A percentile compares a stretch with the other conserved stretches of the same genome.
Evolutionary conservation across 2,797 vertebrate genomes (phyloP).

Genomic region (Typhlichthys subterraneus): DNA sequence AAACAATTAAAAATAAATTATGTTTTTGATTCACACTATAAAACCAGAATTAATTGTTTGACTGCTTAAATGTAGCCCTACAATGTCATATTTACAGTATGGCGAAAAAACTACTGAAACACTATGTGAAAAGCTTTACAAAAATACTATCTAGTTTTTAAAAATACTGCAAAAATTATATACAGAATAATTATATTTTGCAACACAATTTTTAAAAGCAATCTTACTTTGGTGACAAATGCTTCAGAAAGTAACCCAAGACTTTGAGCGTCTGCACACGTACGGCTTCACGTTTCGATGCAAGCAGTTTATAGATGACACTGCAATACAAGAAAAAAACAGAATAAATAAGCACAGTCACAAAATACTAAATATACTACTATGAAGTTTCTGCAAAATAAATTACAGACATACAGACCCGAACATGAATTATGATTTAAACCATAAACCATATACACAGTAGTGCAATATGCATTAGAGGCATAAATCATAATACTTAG

Average conservation of each 20-base stretch:
- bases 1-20: too few species aligned
- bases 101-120: too few species aligned
- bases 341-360: background rate
- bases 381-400: background rate
- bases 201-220: too few species aligned
- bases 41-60: background rate
- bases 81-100: slow-evolving; percentile 1
- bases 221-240: slow-evolving; percentile 79
- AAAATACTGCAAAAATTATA: background rate
- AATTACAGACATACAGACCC: background rate
- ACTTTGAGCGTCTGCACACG: slow-evolving; percentile 96
- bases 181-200: background rate
- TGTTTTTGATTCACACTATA: too few species aligned
- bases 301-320: slow-evolving; percentile 94
- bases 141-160: too few species aligned
- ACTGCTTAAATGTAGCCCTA: background rate
- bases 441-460: slow-evolving; percentile 16
- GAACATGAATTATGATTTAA: background rate
- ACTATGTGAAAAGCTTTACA: too few species aligned
- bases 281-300: slow-evolving; percentile 93
- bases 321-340: slow-evolving; percentile 62
- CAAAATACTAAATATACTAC: background rate
- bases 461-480: slow-evolving; percentile 27
- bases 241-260: slow-evolving; percentile 92
- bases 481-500: slow-evolving; percentile 28